These are phyloP conservation scores for Sclerodermus sp. DNA, from an alignment of 2,888 invertebrate species.

Conservation along the genomic window DNA sequence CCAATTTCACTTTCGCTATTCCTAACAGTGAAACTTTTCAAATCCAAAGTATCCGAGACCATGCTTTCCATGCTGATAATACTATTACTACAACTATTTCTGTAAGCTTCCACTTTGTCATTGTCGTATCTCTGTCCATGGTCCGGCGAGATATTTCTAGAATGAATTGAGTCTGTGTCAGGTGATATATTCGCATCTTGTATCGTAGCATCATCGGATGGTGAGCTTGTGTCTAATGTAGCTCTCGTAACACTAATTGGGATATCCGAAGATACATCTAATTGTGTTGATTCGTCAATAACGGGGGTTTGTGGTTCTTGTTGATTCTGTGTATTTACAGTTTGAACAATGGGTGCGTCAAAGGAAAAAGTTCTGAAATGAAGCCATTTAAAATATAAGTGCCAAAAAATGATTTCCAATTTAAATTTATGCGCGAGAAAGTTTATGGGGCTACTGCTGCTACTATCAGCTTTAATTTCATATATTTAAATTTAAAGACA, in stretches of 20 bases:
- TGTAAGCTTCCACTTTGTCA: constrained; percentile 18
- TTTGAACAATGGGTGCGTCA: constrained; percentile 23
- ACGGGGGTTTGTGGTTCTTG: constrained; percentile 20
- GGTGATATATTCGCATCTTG: constrained; percentile 50
- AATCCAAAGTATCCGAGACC: constrained; percentile 45
- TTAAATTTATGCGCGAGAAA: too few relatives aligned
- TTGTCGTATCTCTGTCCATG: constrained; percentile 17
- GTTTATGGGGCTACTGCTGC: too few relatives aligned
- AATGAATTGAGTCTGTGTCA: constrained; percentile 46
- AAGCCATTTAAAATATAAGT: not conserved
- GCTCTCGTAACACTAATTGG: constrained; percentile 43
- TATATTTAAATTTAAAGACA: too few relatives aligned
- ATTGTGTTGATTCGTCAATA: constrained; percentile 23
- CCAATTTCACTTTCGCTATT: constrained; percentile 53
- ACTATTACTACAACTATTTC: constrained; percentile 46
- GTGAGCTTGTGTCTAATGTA: constrained; percentile 46
- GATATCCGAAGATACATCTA: constrained; percentile 40
- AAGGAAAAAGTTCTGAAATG: constrained; percentile 41
- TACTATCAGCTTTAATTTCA: too few relatives aligned
- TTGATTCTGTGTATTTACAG: constrained; percentile 20
- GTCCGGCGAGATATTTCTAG: constrained; percentile 36
- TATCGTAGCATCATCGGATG: constrained; percentile 50
- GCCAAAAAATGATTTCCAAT: not conserved
- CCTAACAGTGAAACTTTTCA: constrained; percentile 40
- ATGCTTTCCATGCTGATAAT: constrained; percentile 48